Percentiles rank a stretch among this genome's conserved stretches.
Evolutionary conservation across 2,888 invertebrate species (phyloP).

Genomic region (Deroplatys truncata): DNA sequence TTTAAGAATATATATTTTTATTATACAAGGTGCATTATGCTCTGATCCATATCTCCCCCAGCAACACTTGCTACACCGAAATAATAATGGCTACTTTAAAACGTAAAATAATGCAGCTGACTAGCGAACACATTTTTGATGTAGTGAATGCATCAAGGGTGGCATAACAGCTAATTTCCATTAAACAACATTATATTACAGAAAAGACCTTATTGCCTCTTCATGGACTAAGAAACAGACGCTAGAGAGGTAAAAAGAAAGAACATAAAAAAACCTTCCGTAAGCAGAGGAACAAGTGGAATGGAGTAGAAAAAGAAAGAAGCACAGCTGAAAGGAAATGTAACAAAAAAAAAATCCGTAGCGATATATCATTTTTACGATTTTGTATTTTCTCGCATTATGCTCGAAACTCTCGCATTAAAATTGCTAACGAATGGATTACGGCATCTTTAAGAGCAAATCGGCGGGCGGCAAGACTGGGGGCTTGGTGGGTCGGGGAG

Average conservation of each 20-base stretch:
- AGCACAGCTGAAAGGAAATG: neutral
- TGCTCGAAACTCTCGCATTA: neutral
- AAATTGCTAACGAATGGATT: neutral
- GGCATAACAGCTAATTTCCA: too few relatives aligned
- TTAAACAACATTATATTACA: too few relatives aligned
- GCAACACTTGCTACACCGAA: too few relatives aligned
- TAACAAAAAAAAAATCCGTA: neutral
- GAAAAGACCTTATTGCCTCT: too few relatives aligned
- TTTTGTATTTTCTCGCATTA: neutral
- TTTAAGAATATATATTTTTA: too few relatives aligned
- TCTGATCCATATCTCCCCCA: too few relatives aligned
- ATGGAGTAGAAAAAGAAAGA: neutral
- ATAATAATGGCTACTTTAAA: too few relatives aligned
- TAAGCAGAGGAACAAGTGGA: neutral
- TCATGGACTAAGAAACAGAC: neutral
- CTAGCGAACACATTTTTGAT: too few relatives aligned
- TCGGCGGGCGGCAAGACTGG: neutral
- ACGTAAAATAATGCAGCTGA: too few relatives aligned
- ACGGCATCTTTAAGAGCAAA: neutral
- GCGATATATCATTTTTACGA: neutral
- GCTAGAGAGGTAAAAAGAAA: neutral
- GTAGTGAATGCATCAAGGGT: too few relatives aligned
- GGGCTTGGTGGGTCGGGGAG: too few relatives aligned
- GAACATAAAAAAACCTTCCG: neutral
- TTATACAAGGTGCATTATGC: too few relatives aligned